Evolutionary conservation across 2,113 vertebrate species (phyloP).

Genomic region (Lichenostomus cassidix): DNA sequence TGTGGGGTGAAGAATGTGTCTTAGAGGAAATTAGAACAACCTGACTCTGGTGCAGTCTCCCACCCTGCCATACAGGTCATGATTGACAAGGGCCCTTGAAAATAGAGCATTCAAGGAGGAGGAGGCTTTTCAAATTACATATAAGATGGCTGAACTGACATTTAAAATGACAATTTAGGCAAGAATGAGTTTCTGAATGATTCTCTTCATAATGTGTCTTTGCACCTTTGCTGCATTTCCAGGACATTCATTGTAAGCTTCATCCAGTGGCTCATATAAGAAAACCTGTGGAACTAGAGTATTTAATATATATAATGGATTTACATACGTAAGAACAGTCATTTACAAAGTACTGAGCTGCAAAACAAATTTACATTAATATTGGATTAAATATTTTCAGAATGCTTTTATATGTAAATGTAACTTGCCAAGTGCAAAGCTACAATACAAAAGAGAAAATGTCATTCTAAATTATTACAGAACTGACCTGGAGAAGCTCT

Average conservation of each 20-base stretch:
- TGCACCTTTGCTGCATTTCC: neutral
- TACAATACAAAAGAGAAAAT: neutral
- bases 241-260: conserved; percentile 2
- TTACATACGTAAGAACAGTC: neutral
- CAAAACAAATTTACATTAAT: conserved; percentile 37
- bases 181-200: conserved; percentile 31
- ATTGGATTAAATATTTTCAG: conserved; percentile 20
- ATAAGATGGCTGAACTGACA: conserved; percentile 38
- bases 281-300: neutral
- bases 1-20: neutral
- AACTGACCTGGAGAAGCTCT: neutral
- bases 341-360: neutral
- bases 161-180: conserved; percentile 47
- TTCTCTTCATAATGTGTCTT: neutral
- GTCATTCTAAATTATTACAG: neutral
- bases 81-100: conserved; percentile 26
- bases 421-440: neutral
- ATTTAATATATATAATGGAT: conserved; percentile 30
- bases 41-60: neutral
- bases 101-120: conserved; percentile 6
- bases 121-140: conserved; percentile 21
- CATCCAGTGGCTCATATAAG: neutral
- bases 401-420: conserved; percentile 33
- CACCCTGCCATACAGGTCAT: neutral
- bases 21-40: conserved; percentile 43